Conservation (phyloP, 2,888 invertebrate genomes). For the Pyrrhia umbra region DNA sequence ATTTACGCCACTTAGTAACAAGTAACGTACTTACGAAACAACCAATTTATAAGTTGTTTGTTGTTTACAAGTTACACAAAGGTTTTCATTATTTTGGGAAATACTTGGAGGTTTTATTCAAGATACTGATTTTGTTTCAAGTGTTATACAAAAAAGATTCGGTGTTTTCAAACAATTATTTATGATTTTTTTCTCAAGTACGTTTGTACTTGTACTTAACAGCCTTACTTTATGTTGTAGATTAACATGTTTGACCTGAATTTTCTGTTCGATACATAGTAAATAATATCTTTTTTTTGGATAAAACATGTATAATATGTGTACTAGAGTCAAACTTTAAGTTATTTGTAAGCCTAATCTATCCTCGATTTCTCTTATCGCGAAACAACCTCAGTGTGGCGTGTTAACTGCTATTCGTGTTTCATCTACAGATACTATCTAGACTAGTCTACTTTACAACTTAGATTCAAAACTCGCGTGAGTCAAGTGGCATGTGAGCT, state of each 20-base stretch:
- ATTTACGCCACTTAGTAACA: slow-evolving; percentile 25
- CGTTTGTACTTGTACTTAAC: background rate
- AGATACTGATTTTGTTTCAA: background rate
- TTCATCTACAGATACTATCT: slow-evolving; percentile 38
- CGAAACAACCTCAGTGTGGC: slow-evolving; percentile 38
- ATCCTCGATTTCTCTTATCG: slow-evolving; percentile 37
- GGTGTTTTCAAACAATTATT: background rate
- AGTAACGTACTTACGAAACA: slow-evolving; percentile 21
- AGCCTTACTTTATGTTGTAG: background rate
- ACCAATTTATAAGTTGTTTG: slow-evolving; percentile 42
- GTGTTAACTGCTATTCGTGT: slow-evolving; percentile 49
- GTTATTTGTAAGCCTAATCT: slow-evolving; percentile 3
- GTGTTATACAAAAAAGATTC: background rate
- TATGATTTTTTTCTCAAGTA: background rate
- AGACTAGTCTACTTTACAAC: slow-evolving; percentile 43
- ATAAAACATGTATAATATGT: no score
- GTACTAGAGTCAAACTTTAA: no score
- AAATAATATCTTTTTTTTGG: background rate
- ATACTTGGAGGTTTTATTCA: slow-evolving; percentile 14
- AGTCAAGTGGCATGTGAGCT: slow-evolving; percentile 38
- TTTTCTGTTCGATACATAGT: background rate
- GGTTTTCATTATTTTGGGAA: slow-evolving; percentile 29
- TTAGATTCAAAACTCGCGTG: slow-evolving; percentile 60
- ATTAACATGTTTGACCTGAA: background rate
- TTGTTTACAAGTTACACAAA: slow-evolving; percentile 30